A percentile compares a stretch with the other conserved stretches of the same genome.
Evolutionary conservation across 2,888 invertebrate genomes (phyloP).

Genomic region (Drosophila mimetica): DNA sequence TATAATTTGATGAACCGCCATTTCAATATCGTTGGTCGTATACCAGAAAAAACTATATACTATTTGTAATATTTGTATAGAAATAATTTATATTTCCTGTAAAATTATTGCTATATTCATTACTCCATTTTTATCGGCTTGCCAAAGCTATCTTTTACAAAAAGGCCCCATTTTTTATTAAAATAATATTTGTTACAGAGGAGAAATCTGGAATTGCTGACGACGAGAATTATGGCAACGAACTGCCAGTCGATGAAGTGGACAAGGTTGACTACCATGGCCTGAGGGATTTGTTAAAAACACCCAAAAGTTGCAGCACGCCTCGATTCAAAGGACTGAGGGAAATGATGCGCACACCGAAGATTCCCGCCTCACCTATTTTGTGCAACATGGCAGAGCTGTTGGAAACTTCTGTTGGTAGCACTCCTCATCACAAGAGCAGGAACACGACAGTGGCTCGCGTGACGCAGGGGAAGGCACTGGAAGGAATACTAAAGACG

Average conservation of each 20-base stretch:
- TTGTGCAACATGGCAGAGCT: conserved; percentile 66
- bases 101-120: background rate
- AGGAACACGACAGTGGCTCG: conserved; percentile 16
- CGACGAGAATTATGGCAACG: conserved; percentile 63
- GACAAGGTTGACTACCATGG: conserved; percentile 62
- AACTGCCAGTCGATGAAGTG: conserved; percentile 43
- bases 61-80: no score
- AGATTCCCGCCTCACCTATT: conserved; percentile 57
- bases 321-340: conserved; percentile 66
- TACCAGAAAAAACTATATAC: no score
- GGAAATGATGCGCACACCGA: conserved; percentile 73
- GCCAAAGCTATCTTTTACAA: background rate
- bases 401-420: conserved; percentile 40
- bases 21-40: no score
- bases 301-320: conserved; percentile 71
- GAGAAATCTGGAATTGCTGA: conserved; percentile 11
- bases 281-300: conserved; percentile 69
- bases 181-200: conserved; percentile 22
- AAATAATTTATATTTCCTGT: background rate
- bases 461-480: conserved; percentile 43
- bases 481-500: conserved; percentile 78
- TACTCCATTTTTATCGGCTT: background rate
- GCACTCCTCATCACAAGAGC: conserved; percentile 8
- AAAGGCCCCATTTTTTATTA: background rate
- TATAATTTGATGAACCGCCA: no score